phyloP scores from a whole-genome alignment of 2,113 vertebrate genomes.

The Sminthopsis crassicaudata region DNA sequence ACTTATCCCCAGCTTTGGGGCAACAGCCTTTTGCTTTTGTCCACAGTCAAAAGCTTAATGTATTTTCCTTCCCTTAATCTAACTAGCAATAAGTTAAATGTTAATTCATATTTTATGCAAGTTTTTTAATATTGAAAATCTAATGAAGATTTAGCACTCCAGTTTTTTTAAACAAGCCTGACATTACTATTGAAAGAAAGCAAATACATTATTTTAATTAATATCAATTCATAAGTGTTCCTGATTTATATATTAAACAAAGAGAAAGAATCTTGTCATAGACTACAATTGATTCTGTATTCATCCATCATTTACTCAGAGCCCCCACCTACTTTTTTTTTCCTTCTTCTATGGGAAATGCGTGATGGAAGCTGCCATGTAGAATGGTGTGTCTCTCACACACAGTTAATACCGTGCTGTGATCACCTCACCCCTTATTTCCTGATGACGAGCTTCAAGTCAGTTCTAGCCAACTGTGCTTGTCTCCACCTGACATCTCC shows the following conservation, averaged over 20 bases:
- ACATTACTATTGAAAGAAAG: constrained; percentile 87
- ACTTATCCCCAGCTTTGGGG: constrained; percentile 54
- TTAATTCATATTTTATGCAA: constrained; percentile 88
- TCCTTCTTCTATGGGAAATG: constrained; percentile 59
- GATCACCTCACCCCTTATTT: constrained; percentile 83
- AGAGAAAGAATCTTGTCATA: constrained; percentile 85
- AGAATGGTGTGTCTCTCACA: constrained; percentile 77
- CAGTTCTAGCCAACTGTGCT: constrained; percentile 76
- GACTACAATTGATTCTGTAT: constrained; percentile 82
- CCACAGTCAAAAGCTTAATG: constrained; percentile 47
- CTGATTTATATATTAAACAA: constrained; percentile 87
- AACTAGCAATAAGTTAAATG: constrained; percentile 85
- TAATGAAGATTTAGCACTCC: constrained; percentile 88
- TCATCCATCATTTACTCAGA: constrained; percentile 83
- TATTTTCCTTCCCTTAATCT: constrained; percentile 70
- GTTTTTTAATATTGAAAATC: constrained; percentile 86
- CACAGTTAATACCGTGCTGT: constrained; percentile 73
- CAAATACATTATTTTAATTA: constrained; percentile 90
- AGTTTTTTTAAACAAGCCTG: constrained; percentile 85
- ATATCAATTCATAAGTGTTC: constrained; percentile 85
- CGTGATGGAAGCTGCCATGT: constrained; percentile 82
- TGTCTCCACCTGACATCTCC: constrained; percentile 81
- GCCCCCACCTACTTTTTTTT: constrained; percentile 43
- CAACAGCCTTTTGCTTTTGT: constrained; percentile 28
- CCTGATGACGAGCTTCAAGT: constrained; percentile 77